Percentiles rank a stretch among this genome's conserved stretches.
Conservation (phyloP, 2,888 invertebrate species). For the Acronicta leporina region DNA sequence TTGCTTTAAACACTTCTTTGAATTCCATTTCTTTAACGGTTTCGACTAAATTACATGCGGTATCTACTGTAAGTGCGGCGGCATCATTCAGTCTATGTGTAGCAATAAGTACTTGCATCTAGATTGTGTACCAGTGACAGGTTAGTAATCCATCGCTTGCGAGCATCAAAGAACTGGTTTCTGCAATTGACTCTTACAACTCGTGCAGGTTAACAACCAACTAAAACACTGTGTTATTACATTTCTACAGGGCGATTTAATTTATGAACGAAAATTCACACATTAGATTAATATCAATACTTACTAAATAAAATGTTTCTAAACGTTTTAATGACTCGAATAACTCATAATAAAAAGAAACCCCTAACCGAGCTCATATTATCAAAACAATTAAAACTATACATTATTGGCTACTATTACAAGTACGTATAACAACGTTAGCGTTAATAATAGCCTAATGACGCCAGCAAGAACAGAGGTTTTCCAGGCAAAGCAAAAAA, state of each 20-base stretch:
- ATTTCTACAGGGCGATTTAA: conserved; percentile 6
- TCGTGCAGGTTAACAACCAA: conserved; percentile 47
- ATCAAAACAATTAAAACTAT: too few relatives aligned
- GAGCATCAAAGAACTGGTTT: conserved; percentile 48
- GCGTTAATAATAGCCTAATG: too few relatives aligned
- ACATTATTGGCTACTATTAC: too few relatives aligned
- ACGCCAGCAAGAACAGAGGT: too few relatives aligned
- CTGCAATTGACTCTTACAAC: conserved; percentile 52
- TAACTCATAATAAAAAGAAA: too few relatives aligned
- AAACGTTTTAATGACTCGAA: too few relatives aligned
- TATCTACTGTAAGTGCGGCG: conserved; percentile 45
- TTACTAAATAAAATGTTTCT: too few relatives aligned
- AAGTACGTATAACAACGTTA: too few relatives aligned
- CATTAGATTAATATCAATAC: background rate
- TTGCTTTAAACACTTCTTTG: background rate
- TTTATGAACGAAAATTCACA: background rate
- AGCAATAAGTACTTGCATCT: conserved; percentile 53
- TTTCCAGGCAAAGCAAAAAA: too few relatives aligned
- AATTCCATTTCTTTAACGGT: conserved; percentile 16
- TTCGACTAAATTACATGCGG: conserved; percentile 37
- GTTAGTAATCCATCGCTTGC: conserved; percentile 54
- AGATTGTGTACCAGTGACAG: conserved; percentile 50
- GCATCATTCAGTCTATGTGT: conserved; percentile 49
- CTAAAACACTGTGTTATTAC: conserved; percentile 25
- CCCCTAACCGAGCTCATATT: too few relatives aligned